Percentiles rank a stretch among this genome's conserved stretches.
Conservation (phyloP, 2,888 invertebrate species). For the Quadroppia sp. region DNA sequence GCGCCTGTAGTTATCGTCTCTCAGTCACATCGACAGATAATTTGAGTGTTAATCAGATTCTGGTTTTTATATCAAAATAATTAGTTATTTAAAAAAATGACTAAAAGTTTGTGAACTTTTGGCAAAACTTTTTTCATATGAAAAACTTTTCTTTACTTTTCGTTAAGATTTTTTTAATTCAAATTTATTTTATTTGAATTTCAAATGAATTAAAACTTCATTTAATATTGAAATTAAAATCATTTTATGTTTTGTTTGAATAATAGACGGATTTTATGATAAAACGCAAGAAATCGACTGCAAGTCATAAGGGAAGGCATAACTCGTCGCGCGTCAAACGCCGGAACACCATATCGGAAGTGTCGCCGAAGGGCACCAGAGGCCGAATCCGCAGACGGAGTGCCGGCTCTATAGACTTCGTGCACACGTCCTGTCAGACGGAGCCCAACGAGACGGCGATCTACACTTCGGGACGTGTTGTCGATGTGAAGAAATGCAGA, state of each 20-base stretch:
- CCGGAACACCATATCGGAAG: constrained; percentile 72
- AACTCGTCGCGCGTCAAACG: constrained; percentile 43
- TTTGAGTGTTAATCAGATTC: neutral
- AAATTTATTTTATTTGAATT: neutral
- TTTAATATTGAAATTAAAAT: neutral
- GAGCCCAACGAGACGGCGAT: constrained; percentile 38
- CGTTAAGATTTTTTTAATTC: too few relatives aligned
- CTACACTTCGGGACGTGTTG: constrained; percentile 36
- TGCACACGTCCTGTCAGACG: constrained; percentile 46
- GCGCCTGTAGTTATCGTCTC: neutral
- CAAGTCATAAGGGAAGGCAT: constrained; percentile 2
- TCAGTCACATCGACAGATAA: too few relatives aligned
- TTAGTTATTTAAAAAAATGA: too few relatives aligned
- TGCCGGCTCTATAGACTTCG: constrained; percentile 32
- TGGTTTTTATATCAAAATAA: too few relatives aligned
- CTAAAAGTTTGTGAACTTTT: too few relatives aligned
- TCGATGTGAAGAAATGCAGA: constrained; percentile 20
- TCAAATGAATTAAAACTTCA: neutral
- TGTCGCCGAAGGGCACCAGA: constrained; percentile 19
- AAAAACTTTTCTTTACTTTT: too few relatives aligned
- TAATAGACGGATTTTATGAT: constrained; percentile 46
- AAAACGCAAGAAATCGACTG: constrained; percentile 42
- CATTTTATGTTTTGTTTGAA: constrained; percentile 19
- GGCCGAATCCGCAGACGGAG: constrained; percentile 7
- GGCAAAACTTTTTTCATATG: too few relatives aligned